Evolutionary conservation across 23 tunicate species (phyloP).

Genomic region (Trididemnum clinides): DNA sequence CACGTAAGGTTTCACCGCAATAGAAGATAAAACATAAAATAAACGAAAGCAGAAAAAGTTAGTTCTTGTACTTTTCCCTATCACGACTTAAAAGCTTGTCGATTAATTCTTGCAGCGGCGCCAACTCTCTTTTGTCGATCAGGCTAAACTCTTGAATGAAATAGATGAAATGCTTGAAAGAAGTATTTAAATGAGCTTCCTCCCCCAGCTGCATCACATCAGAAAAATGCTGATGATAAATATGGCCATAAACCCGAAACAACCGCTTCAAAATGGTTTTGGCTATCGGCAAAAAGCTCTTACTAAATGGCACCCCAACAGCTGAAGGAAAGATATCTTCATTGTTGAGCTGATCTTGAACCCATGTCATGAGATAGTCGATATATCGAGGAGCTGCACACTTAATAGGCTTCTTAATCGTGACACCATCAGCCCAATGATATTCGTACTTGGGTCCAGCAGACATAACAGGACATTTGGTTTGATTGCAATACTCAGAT

Average conservation of each 20-base stretch:
- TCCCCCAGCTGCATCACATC: slow-evolving; percentile 87
- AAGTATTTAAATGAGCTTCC: slow-evolving; percentile 95
- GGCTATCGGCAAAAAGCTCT: slow-evolving; percentile 85
- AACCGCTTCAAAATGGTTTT: slow-evolving; percentile 91
- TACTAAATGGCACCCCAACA: slow-evolving; percentile 91
- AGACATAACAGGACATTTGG: slow-evolving; percentile 90
- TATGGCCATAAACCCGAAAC: slow-evolving; percentile 96
- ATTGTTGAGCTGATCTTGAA: slow-evolving; percentile 91
- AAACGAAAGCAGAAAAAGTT: too few species aligned
- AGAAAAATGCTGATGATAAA: slow-evolving; percentile 94
- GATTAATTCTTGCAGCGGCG: slow-evolving; percentile 88
- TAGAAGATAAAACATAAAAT: too few species aligned
- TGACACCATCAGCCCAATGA: slow-evolving; percentile 98
- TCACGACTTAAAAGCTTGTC: slow-evolving; percentile 87
- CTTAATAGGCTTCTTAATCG: slow-evolving; percentile 87
- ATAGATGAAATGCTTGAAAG: slow-evolving; percentile 96
- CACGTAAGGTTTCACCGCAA: too few species aligned
- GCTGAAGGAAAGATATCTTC: slow-evolving; percentile 91
- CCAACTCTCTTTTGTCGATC: slow-evolving; percentile 82
- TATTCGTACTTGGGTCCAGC: slow-evolving; percentile 98
- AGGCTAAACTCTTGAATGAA: slow-evolving; percentile 93
- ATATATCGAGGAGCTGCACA: slow-evolving; percentile 94
- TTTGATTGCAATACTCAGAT: slow-evolving; percentile 78
- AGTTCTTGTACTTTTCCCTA: slow-evolving; percentile 81
- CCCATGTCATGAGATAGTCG: slow-evolving; percentile 98